A percentile compares a stretch with the other conserved stretches of the same genome.
phyloP scores from a whole-genome alignment of 2,113 vertebrate genomes.

The Paramormyrops kingsleyae region DNA sequence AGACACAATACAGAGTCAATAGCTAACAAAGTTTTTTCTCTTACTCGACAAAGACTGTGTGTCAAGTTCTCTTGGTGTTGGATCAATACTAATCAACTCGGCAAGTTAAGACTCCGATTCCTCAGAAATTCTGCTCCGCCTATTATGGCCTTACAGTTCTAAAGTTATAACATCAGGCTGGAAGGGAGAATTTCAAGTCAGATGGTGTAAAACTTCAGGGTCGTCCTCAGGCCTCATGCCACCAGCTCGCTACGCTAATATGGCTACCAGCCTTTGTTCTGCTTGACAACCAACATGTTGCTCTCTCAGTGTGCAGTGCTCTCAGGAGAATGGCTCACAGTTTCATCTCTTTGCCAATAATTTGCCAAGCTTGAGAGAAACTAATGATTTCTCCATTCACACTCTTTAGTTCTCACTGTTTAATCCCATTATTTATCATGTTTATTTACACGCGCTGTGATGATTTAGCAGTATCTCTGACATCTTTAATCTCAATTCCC shows the following conservation, averaged over 20 bases:
- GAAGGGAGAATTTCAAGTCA: neutral
- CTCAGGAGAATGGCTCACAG: neutral
- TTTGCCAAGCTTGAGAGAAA: neutral
- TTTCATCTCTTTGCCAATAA: neutral
- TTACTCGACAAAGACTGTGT: neutral
- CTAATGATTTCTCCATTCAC: neutral
- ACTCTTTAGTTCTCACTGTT: neutral
- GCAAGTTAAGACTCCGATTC: neutral
- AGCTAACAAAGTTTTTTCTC: neutral
- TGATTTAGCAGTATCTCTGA: neutral
- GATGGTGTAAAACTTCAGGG: neutral
- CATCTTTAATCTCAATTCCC: neutral
- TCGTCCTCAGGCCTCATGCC: neutral
- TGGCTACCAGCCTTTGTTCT: neutral
- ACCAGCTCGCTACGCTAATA: neutral
- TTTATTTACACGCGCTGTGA: neutral
- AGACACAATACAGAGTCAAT: neutral
- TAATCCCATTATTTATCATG: neutral
- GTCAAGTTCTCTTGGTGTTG: neutral
- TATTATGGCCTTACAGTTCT: neutral
- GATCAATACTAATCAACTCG: conserved; percentile 13
- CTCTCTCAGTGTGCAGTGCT: neutral
- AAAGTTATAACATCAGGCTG: neutral
- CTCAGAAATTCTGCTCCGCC: neutral
- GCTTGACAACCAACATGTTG: neutral